Base-by-base conservation (phyloP, 1,140 invertebrate species). In the Triops longicaudatus region DNA sequence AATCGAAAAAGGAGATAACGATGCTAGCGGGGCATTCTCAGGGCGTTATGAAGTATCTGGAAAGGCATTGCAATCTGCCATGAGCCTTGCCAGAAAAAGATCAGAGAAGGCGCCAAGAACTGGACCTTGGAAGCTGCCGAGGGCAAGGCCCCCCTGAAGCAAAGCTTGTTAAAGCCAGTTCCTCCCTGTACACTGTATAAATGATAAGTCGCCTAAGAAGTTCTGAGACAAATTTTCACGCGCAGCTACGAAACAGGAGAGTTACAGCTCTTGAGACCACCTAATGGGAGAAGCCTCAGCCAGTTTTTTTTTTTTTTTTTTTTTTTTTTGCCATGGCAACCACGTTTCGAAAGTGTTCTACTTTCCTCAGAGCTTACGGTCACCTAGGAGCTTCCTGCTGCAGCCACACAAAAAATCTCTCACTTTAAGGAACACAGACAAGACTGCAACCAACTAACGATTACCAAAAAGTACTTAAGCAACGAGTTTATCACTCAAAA, bases 51-150 rank as follows among this genome's bases (percentile, higher is more conserved):
- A 63, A 63, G 50, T 63, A 6, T 63, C 50, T 63, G 17, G 50
- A 63, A 63, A 14, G 14, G 17, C 50, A 22, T 17, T 5, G 22
- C 50, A n/a, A n/a, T 63, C 17, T 63, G 6, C 6, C 14, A 63
- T 6, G 17, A 63, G 31, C 50, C 50, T n/a, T n/a, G 22, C 50
- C 50, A 9, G 22, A 63, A 63, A 63, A 63, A 63, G 50, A 63
- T 22, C 50, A 5, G 50, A 63, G 50, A 63, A 63, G 50, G 50
- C 50, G 50, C 50, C 50, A 63, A 63, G 50, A 63, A 63, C 22
- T 63, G 50, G 50, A 63, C 50, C 50, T 63, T 63, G 50, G 17
- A 63, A 63, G 50, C 50, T n/a, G 50, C 50, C 50, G 50, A 63
- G 50, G 50, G 50, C 50, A 63, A 63, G 50, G 50, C 50, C 50